Conservation (phyloP, 2,888 invertebrate species). For the Priapulus caudatus region DNA sequence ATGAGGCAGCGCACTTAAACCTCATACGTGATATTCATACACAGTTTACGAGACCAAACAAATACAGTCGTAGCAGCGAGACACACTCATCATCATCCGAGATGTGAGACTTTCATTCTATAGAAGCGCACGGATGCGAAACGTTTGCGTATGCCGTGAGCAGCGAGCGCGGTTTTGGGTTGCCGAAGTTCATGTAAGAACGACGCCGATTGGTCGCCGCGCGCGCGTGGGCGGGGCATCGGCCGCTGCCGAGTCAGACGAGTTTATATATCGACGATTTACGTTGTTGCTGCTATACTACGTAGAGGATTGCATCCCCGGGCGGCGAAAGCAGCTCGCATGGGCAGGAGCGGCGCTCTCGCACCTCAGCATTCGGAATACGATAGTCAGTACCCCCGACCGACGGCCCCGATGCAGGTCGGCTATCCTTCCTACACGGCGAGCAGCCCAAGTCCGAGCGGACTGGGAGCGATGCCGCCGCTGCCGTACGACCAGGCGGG, state of each 20-base stretch:
- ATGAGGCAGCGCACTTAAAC: too few species aligned
- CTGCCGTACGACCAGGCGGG: background rate
- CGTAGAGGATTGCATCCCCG: background rate
- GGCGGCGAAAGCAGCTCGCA: too few species aligned
- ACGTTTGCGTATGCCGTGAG: too few species aligned
- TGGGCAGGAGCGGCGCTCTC: background rate
- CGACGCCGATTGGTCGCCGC: background rate
- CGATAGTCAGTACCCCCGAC: background rate
- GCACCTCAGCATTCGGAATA: background rate
- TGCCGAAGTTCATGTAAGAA: background rate
- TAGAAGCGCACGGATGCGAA: too few species aligned
- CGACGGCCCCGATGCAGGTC: background rate
- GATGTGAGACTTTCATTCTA: too few species aligned
- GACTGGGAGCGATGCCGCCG: background rate
- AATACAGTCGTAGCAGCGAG: too few species aligned
- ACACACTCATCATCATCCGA: too few species aligned
- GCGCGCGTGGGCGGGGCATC: background rate
- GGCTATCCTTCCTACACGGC: background rate
- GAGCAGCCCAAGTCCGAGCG: slow-evolving; percentile 1
- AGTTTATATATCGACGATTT: background rate
- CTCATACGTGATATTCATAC: too few species aligned
- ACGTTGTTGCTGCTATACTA: background rate
- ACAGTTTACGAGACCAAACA: too few species aligned
- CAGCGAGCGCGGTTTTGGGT: too few species aligned
- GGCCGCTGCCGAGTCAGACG: too few species aligned